Evolutionary conservation across 2,113 vertebrate genomes (phyloP).

Genomic region (Polypterus senegalus): DNA sequence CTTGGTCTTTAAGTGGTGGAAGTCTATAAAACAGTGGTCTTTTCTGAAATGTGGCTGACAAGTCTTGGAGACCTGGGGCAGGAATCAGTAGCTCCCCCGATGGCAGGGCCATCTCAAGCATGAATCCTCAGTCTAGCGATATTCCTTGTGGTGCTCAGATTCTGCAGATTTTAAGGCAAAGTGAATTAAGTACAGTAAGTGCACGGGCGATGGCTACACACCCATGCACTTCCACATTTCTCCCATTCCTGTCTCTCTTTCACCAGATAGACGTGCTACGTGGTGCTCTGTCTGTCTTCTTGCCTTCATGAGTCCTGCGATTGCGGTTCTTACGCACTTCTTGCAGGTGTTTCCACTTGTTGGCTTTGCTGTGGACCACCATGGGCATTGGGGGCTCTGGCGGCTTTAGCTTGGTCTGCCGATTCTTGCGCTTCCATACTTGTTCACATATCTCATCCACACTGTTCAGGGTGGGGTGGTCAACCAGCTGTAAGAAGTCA

Average conservation of each 20-base stretch:
- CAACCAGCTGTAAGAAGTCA: slow-evolving; percentile 89
- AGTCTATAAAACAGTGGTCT: too few relatives aligned
- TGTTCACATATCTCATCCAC: slow-evolving; percentile 73
- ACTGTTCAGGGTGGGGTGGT: slow-evolving; percentile 68
- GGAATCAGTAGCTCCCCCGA: too few relatives aligned
- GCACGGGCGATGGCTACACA: too few relatives aligned
- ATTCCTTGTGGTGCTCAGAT: too few relatives aligned
- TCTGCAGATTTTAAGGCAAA: too few relatives aligned
- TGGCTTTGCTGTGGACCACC: slow-evolving; percentile 29
- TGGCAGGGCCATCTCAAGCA: too few relatives aligned
- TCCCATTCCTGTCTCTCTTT: background rate
- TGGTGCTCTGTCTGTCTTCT: slow-evolving; percentile 61
- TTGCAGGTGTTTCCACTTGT: slow-evolving; percentile 60
- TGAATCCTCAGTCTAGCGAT: too few relatives aligned
- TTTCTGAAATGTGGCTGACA: too few relatives aligned
- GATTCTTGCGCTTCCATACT: slow-evolving; percentile 56
- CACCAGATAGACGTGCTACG: slow-evolving; percentile 65
- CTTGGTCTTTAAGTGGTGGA: too few relatives aligned
- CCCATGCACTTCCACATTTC: background rate
- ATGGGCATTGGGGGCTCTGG: slow-evolving; percentile 23
- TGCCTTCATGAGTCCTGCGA: slow-evolving; percentile 66
- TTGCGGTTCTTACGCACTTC: slow-evolving; percentile 65
- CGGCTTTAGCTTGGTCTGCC: slow-evolving; percentile 28
- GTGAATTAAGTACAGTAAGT: too few relatives aligned
- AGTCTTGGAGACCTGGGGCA: too few relatives aligned